Percentiles rank a stretch among this genome's conserved stretches.
phyloP scores from a whole-genome alignment of 2,113 vertebrate species.

The Phalacrocorax aristotelis region DNA sequence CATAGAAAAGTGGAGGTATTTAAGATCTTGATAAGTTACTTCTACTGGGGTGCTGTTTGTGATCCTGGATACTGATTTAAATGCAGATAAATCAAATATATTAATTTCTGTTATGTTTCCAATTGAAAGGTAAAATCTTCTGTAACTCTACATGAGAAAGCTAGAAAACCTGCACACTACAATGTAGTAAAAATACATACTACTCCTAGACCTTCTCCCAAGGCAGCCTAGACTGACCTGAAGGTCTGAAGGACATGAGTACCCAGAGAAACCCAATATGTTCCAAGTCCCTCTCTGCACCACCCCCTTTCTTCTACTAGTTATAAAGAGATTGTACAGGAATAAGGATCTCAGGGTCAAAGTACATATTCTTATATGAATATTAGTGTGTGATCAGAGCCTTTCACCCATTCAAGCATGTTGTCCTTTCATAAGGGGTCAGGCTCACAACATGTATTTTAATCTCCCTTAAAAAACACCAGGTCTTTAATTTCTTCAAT shows the following conservation, averaged over 20 bases:
- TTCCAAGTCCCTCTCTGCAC: background rate
- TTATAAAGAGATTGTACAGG: background rate
- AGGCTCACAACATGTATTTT: background rate
- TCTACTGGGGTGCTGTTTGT: background rate
- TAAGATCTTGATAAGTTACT: background rate
- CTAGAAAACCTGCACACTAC: background rate
- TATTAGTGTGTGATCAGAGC: background rate
- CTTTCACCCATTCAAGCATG: background rate
- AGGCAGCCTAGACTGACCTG: fast-evolving
- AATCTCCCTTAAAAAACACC: background rate
- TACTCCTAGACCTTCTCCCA: background rate
- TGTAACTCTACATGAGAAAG: background rate
- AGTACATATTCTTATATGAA: background rate
- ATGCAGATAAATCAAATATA: background rate
- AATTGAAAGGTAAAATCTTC: background rate
- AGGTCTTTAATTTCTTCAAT: background rate
- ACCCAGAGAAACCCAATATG: background rate
- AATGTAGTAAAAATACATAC: background rate
- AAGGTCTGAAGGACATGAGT: background rate
- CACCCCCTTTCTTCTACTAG: background rate
- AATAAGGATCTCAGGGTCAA: background rate
- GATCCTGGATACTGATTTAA: background rate
- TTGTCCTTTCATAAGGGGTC: background rate
- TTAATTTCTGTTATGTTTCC: background rate
- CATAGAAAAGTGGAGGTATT: background rate